Percentiles rank a stretch among this genome's conserved stretches.
These are phyloP conservation scores for Cynopterus brachyotis DNA, from an alignment of 2,113 vertebrate genomes.

Conservation along the genomic window DNA sequence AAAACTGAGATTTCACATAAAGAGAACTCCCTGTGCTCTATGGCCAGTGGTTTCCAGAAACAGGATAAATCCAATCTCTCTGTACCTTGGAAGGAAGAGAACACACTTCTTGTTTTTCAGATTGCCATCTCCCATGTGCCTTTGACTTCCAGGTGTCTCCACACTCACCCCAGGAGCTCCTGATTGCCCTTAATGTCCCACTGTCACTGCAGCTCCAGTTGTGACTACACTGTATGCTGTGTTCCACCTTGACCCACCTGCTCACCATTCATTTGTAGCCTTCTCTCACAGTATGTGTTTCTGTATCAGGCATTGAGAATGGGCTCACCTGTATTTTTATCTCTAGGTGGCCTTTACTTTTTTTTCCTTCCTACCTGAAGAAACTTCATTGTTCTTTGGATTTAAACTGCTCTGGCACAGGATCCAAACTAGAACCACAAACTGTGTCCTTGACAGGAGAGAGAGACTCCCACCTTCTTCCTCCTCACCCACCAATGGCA, in stretches of 20 bases:
- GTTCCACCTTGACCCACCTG: not conserved
- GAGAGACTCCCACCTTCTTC: not conserved
- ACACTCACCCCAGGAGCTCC: not conserved
- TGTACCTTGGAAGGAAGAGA: not conserved
- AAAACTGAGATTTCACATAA: not conserved
- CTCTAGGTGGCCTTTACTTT: not conserved
- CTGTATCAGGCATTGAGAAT: not conserved
- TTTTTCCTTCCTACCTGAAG: not conserved
- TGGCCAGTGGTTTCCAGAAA: not conserved
- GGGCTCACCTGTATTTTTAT: not conserved
- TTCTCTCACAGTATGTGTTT: not conserved
- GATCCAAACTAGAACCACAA: not conserved
- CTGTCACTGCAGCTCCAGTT: too few species aligned
- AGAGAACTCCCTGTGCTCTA: not conserved
- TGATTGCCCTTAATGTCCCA: fast-evolving
- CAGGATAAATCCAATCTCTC: not conserved
- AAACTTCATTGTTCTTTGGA: not conserved
- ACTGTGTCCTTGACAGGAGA: not conserved
- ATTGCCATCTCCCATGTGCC: not conserved
- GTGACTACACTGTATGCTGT: not conserved
- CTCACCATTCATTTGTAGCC: not conserved
- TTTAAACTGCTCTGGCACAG: not conserved
- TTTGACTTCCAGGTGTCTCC: not conserved
- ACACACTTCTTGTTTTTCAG: not conserved
- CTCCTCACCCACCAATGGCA: too few species aligned